Percentiles rank a stretch among this genome's conserved stretches.
These are phyloP conservation scores for Oryzias dopingdopingensis DNA, from an alignment of 2,797 vertebrate species.

Conservation along the genomic window DNA sequence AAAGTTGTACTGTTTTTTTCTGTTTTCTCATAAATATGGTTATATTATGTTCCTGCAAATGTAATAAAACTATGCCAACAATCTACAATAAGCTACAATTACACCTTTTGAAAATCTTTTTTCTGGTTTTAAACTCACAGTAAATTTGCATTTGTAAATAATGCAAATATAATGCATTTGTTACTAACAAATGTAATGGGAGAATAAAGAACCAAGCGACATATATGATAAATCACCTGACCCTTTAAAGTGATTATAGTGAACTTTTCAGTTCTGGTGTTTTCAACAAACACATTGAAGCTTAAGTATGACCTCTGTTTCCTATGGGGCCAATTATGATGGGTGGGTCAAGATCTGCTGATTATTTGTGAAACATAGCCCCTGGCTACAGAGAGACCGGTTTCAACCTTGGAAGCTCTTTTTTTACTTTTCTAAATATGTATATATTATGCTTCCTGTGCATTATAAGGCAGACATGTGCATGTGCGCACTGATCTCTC, in stretches of 20 bases:
- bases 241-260: conserved; percentile 17
- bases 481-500: conserved; percentile 1
- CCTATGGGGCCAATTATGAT: conserved; percentile 26
- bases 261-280: conserved; percentile 12
- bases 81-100: not conserved
- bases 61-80: not conserved
- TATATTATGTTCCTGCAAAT: not conserved
- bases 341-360: conserved; percentile 5
- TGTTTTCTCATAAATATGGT: not conserved
- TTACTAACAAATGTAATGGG: not conserved
- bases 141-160: not conserved
- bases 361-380: conserved; percentile 21
- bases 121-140: not conserved
- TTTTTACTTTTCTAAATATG: not conserved
- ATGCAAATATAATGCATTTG: not conserved
- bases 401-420: conserved; percentile 7
- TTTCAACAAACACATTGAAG: conserved; percentile 15
- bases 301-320: conserved; percentile 11
- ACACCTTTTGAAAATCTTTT: not conserved
- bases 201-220: conserved; percentile 1
- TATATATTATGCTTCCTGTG: not conserved
- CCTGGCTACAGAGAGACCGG: not conserved
- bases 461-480: not conserved
- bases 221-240: conserved; percentile 19
- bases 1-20: not conserved